Conservation (phyloP, 2,113 vertebrate species). For the Pelecanoides urinatrix region DNA sequence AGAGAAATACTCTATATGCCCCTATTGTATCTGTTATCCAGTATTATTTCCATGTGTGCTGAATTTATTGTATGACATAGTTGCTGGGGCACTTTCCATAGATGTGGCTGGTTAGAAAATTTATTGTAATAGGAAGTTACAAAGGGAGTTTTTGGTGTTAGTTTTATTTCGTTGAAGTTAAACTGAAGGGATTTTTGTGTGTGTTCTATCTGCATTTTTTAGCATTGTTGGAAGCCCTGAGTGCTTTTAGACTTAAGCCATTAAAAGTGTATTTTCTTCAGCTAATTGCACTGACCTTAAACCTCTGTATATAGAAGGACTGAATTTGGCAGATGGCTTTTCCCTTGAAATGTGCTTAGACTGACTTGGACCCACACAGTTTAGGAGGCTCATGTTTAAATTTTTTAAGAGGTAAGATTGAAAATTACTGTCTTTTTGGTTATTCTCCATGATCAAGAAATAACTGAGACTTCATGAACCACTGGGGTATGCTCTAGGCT, state of each 20-base stretch:
- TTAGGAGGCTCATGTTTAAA: not conserved
- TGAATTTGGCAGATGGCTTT: not conserved
- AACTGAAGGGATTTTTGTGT: not conserved
- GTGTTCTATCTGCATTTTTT: not conserved
- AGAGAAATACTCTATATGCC: not conserved
- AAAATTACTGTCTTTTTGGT: slow-evolving; percentile 15
- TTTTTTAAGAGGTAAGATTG: not conserved
- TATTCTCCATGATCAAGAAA: slow-evolving; percentile 32
- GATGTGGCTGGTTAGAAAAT: not conserved
- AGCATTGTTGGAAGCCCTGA: not conserved
- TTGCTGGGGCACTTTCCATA: not conserved
- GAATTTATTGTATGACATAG: not conserved
- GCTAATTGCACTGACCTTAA: slow-evolving; percentile 11
- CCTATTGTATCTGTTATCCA: not conserved
- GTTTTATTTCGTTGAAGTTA: not conserved
- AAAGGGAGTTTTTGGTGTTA: not conserved
- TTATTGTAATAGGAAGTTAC: slow-evolving; percentile 22
- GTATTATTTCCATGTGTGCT: not conserved
- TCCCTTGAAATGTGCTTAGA: not conserved
- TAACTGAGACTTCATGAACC: not conserved
- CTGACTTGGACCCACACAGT: not conserved
- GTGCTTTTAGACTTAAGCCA: not conserved
- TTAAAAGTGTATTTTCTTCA: slow-evolving; percentile 3
- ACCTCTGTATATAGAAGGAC: not conserved
- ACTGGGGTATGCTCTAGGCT: not conserved